These are phyloP conservation scores for Microtus montanus DNA, from an alignment of 2,113 vertebrate species.

Conservation along the genomic window DNA sequence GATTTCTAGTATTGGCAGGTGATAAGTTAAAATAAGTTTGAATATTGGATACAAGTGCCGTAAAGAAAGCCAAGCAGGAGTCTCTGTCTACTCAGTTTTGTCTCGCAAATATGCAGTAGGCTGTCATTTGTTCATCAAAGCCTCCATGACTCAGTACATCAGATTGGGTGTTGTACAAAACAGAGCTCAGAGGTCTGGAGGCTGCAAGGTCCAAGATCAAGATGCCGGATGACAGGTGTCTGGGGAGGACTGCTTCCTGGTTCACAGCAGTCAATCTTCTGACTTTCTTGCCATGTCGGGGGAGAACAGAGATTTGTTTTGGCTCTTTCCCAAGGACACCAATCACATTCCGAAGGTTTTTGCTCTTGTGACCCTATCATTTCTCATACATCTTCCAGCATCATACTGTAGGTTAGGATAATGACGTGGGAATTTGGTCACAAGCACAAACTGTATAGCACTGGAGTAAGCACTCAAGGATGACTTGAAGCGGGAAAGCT, in stretches of 20 bases:
- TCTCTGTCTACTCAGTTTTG: not conserved
- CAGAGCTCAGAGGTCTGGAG: not conserved
- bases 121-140: not conserved
- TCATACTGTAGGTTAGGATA: not conserved
- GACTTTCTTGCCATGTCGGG: not conserved
- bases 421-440: not conserved
- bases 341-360: not conserved
- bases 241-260: not conserved
- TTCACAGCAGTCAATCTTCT: not conserved
- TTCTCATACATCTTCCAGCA: no score
- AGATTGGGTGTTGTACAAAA: not conserved
- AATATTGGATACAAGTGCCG: not conserved
- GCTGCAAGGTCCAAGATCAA: not conserved
- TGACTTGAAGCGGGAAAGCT: not conserved
- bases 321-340: not conserved
- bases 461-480: not conserved
- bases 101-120: not conserved
- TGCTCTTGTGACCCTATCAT: not conserved
- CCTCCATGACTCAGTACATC: not conserved
- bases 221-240: not conserved
- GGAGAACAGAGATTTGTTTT: not conserved
- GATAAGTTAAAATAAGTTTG: slow-evolving; percentile 1
- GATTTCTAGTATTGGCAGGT: not conserved
- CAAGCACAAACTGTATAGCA: not conserved
- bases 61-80: not conserved